These are phyloP conservation scores for Alectura lathami DNA, from an alignment of 2,113 vertebrate species.

Conservation along the genomic window DNA sequence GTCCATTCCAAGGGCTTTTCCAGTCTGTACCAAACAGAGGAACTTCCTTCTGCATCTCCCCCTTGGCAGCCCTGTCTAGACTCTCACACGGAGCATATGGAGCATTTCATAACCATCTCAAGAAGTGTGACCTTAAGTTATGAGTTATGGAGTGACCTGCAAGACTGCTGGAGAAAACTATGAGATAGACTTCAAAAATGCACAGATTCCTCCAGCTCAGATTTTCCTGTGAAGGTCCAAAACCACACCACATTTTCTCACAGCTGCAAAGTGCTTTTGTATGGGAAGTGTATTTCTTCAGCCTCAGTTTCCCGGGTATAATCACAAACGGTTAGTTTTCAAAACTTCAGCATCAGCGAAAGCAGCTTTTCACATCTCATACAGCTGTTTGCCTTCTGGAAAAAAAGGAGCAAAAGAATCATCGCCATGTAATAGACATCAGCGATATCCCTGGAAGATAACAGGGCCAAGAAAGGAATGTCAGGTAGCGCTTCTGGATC, in stretches of 20 bases:
- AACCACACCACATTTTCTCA: not conserved
- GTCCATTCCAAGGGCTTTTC: not conserved
- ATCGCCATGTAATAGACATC: not conserved
- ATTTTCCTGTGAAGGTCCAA: not conserved
- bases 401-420: not conserved
- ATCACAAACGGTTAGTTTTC: not conserved
- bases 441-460: not conserved
- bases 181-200: not conserved
- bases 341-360: not conserved
- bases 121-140: not conserved
- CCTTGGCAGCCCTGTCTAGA: not conserved
- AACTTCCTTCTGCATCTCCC: not conserved
- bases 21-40: not conserved
- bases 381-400: not conserved
- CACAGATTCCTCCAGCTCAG: not conserved
- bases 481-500: not conserved
- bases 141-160: not conserved
- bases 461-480: not conserved
- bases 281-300: not conserved
- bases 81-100: not conserved
- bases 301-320: not conserved
- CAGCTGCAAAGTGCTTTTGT: not conserved
- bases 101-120: not conserved
- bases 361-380: not conserved
- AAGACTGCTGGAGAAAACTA: not conserved